Percentiles rank a stretch among this genome's conserved stretches.
Conservation (phyloP, 2,888 invertebrate genomes). For the Hydroisotoma schaefferi region DNA sequence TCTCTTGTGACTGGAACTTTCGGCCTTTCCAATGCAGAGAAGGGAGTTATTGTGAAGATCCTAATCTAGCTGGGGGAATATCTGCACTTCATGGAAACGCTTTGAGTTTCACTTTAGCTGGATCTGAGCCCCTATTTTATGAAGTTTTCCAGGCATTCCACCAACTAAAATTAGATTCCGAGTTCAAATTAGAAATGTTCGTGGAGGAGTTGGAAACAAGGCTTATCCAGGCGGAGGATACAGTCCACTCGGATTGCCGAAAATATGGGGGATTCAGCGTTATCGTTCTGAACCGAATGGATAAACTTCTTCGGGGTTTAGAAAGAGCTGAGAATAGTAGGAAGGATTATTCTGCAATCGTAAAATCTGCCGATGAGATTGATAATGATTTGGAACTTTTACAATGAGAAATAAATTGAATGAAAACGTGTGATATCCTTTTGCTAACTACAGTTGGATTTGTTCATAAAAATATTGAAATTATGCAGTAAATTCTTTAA, state of each 20-base stretch:
- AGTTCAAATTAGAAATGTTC: conserved; percentile 12
- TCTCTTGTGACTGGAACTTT: conserved; percentile 54
- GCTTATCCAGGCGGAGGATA: conserved; percentile 17
- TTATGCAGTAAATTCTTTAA: too few species aligned
- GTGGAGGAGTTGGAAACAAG: conserved; percentile 18
- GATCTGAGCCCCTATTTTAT: conserved; percentile 40
- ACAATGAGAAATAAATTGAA: too few species aligned
- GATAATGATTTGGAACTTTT: too few species aligned
- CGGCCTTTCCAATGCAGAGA: conserved; percentile 54
- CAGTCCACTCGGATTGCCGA: conserved; percentile 22
- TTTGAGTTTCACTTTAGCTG: conserved; percentile 42
- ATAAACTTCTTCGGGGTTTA: background rate
- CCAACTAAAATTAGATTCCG: conserved; percentile 19
- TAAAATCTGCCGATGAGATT: too few species aligned
- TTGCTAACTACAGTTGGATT: too few species aligned
- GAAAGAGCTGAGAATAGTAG: too few species aligned
- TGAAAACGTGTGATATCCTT: too few species aligned
- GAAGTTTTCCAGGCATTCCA: conserved; percentile 33
- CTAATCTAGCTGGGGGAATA: conserved; percentile 51
- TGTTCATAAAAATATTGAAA: too few species aligned
- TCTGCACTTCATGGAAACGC: conserved; percentile 53
- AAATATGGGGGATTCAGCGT: conserved; percentile 27
- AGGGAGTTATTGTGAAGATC: conserved; percentile 49
- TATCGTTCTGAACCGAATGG: conserved; percentile 6
- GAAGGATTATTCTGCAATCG: too few species aligned